phyloP scores from a whole-genome alignment of 2,888 invertebrate species.

The Nudaria mundana region DNA sequence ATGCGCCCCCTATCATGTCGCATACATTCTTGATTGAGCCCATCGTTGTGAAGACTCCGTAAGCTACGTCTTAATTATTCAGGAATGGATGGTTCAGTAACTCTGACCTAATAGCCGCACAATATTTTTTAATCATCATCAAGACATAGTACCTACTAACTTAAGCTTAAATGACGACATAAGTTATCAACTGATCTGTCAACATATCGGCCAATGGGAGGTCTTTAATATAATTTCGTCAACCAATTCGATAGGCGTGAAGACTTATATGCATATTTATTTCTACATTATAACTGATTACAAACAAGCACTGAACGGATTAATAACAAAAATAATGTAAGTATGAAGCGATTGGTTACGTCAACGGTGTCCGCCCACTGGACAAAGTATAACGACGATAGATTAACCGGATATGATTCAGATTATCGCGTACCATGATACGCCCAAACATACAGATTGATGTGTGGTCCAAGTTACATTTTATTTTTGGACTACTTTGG shows the following conservation, averaged over 20 bases:
- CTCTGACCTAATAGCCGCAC: background rate
- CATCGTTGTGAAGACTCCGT: too few relatives aligned
- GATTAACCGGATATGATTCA: conserved; percentile 65
- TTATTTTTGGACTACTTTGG: too few relatives aligned
- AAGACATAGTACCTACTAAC: too few relatives aligned
- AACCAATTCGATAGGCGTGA: conserved; percentile 19
- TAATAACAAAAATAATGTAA: conserved; percentile 26
- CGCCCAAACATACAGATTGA: conserved; percentile 52
- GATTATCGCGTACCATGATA: conserved; percentile 56
- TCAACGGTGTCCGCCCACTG: conserved; percentile 57
- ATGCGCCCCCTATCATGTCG: too few relatives aligned
- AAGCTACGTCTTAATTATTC: too few relatives aligned
- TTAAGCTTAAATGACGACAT: too few relatives aligned
- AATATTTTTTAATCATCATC: background rate
- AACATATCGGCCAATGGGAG: conserved; percentile 8
- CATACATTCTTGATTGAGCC: too few relatives aligned
- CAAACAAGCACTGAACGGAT: conserved; percentile 29
- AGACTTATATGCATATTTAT: conserved; percentile 30
- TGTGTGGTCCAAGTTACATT: conserved; percentile 15
- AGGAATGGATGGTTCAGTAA: too few relatives aligned
- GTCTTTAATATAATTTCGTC: conserved; percentile 8
- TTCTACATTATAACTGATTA: conserved; percentile 34
- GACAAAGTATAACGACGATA: conserved; percentile 57
- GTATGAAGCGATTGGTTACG: conserved; percentile 43
- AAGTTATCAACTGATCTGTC: too few relatives aligned